A percentile compares a stretch with the other conserved stretches of the same genome.
Evolutionary conservation across 2,113 vertebrate genomes (phyloP).

Genomic region (Pan troglodytes): NHGRI_mPanTro3-v2.1_pri NC_072421.2:19367001-19367500

Average conservation of each 20-base stretch:
- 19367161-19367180: constrained; percentile 65
- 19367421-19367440: not conserved
- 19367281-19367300: constrained; percentile 53
- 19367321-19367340: not conserved
- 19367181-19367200: constrained; percentile 63
- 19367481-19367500: constrained; percentile 54
- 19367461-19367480: constrained; percentile 59
- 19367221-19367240: constrained; percentile 56
- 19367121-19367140: constrained; percentile 65
- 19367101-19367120: constrained; percentile 65
- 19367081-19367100: constrained; percentile 39
- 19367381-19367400: constrained; percentile 35
- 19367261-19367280: constrained; percentile 75
- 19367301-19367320: constrained; percentile 71
- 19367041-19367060: not conserved
- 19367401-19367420: constrained; percentile 42
- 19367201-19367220: constrained; percentile 67
- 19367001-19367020: constrained; percentile 55
- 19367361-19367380: constrained; percentile 51
- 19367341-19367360: constrained; percentile 74
- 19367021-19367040: constrained; percentile 44
- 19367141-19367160: constrained; percentile 66
- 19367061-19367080: constrained; percentile 38
- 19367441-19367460: not conserved
- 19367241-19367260: constrained; percentile 70